phyloP scores from a whole-genome alignment of 1,140 invertebrate species.

The Zophobas morio region DNA sequence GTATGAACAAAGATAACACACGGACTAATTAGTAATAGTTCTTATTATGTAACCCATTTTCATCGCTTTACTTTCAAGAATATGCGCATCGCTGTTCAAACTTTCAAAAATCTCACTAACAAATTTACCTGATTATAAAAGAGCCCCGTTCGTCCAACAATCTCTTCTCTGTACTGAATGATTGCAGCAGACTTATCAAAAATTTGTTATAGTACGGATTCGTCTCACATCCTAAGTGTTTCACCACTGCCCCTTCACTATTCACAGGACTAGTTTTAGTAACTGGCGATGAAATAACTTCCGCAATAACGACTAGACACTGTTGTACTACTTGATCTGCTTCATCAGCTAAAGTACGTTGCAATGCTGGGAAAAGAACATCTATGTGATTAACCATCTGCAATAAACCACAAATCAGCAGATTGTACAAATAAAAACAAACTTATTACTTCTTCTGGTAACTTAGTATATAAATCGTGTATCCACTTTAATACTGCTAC shows the following conservation, averaged over 20 bases:
- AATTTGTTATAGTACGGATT: constrained; percentile 72
- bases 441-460: constrained; percentile 75
- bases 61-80: too few species aligned
- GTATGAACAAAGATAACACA: too few species aligned
- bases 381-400: constrained; percentile 90
- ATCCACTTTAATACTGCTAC: constrained; percentile 96
- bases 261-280: constrained; percentile 23
- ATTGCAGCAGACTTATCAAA: constrained; percentile 85
- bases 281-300: constrained; percentile 81
- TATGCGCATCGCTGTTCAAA: too few species aligned
- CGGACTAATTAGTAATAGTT: too few species aligned
- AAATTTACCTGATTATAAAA: constrained; percentile 91
- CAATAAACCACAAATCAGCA: constrained; percentile 33
- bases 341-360: constrained; percentile 88
- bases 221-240: constrained; percentile 37
- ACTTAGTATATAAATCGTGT: constrained; percentile 86
- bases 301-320: constrained; percentile 90
- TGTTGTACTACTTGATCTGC: constrained; percentile 95
- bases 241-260: background rate
- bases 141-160: constrained; percentile 94
- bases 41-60: too few species aligned
- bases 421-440: constrained; percentile 5
- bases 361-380: constrained; percentile 87
- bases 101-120: background rate
- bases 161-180: constrained; percentile 88